A percentile compares a stretch with the other conserved stretches of the same genome.
Evolutionary conservation across 2,113 vertebrate genomes (phyloP).

Genomic region (Quiscalus mexicanus): DNA sequence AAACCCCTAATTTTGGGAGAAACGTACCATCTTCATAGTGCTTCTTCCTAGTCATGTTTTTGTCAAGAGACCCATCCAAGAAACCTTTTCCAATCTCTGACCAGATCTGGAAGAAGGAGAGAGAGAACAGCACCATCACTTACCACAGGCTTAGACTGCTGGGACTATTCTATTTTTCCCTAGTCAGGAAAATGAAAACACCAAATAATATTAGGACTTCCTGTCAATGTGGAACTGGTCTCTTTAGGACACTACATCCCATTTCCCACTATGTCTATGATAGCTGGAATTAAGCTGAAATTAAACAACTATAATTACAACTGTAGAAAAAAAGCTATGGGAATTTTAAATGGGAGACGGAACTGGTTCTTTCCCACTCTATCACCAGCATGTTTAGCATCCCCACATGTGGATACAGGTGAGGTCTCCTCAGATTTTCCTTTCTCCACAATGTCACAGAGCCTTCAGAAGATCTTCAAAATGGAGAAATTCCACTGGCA

Average conservation of each 20-base stretch:
- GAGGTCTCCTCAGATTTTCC: not conserved
- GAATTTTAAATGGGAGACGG: not conserved
- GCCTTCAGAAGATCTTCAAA: not conserved
- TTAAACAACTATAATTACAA: not conserved
- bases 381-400: not conserved
- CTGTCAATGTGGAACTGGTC: not conserved
- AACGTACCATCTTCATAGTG: constrained; percentile 87
- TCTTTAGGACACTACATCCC: not conserved
- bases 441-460: not conserved
- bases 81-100: constrained; percentile 95
- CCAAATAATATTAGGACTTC: not conserved
- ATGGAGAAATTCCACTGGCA: not conserved
- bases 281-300: not conserved
- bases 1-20: not conserved
- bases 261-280: not conserved
- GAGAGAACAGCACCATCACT: not conserved
- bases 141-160: not conserved
- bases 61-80: constrained; percentile 93
- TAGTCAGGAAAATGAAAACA: not conserved
- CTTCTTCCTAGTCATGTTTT: constrained; percentile 86
- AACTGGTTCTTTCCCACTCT: not conserved
- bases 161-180: not conserved
- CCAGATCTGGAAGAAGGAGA: constrained; percentile 86
- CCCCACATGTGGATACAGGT: not conserved
- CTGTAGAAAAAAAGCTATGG: not conserved